Percentiles rank a stretch among this genome's conserved stretches.
phyloP scores from a whole-genome alignment of 2,113 vertebrate species.

The Nothocercus julius region DNA sequence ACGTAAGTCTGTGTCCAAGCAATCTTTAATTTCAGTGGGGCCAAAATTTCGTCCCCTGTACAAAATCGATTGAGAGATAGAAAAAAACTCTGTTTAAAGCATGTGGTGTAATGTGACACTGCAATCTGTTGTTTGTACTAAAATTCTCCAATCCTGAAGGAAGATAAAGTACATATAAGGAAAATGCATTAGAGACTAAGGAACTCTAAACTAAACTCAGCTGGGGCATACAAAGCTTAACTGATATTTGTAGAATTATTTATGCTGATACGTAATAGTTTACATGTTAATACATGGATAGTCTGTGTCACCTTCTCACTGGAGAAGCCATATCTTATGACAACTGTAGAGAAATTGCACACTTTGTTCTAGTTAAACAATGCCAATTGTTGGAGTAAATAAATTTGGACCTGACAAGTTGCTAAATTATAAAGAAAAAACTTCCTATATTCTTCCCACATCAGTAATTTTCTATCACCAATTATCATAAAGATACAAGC shows the following conservation, averaged over 20 bases:
- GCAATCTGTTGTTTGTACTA: not conserved
- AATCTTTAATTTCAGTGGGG: not conserved
- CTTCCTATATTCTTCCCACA: not conserved
- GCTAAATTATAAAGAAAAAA: not conserved
- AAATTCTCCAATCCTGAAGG: not conserved
- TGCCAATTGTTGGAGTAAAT: not conserved
- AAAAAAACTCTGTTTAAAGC: not conserved
- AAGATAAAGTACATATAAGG: not conserved
- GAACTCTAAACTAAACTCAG: not conserved
- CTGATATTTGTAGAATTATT: not conserved
- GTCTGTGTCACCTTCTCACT: not conserved
- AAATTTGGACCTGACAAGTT: not conserved
- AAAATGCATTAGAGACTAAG: not conserved
- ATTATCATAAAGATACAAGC: slow-evolving; percentile 10
- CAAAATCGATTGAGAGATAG: not conserved
- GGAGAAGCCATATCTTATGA: not conserved
- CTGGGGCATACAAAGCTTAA: not conserved
- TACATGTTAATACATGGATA: not conserved
- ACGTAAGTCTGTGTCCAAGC: not conserved
- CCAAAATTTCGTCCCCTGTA: not conserved
- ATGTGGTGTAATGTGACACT: not conserved
- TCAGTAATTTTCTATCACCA: not conserved
- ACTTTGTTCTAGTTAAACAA: not conserved
- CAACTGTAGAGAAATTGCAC: not conserved
- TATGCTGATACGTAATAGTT: not conserved